Evolutionary conservation across 64 coral and sea anemone genomes (phyloP).

Genomic region (Trachythela sp.): DNA sequence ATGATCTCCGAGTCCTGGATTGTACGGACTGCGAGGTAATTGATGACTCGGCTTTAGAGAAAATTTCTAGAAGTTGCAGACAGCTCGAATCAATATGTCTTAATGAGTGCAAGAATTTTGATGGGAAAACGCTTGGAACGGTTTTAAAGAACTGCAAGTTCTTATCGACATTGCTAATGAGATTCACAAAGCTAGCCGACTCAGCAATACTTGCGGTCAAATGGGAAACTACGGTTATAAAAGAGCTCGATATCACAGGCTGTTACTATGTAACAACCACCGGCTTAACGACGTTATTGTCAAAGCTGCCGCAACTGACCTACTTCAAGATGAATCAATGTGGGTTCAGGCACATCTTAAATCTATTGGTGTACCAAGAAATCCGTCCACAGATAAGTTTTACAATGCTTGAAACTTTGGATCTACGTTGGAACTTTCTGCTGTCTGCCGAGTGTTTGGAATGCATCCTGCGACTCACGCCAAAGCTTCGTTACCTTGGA

Average conservation of each 20-base stretch:
- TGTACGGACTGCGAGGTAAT: conserved; percentile 81
- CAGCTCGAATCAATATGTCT: conserved; percentile 92
- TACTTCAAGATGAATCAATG: conserved; percentile 99
- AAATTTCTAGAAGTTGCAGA: conserved; percentile 81
- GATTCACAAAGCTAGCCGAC: conserved; percentile 91
- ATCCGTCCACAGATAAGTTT: conserved; percentile 67
- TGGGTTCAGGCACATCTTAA: conserved; percentile 89
- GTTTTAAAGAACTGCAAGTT: conserved; percentile 72
- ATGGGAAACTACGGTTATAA: conserved; percentile 69
- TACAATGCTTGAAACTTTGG: conserved; percentile 75
- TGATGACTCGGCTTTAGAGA: conserved; percentile 72
- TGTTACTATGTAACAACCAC: conserved; percentile 98
- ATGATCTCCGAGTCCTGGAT: conserved; percentile 76
- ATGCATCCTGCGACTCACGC: conserved; percentile 74
- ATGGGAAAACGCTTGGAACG: conserved; percentile 66
- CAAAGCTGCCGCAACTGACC: conserved; percentile 70
- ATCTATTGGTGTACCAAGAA: conserved; percentile 95
- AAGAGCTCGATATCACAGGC: conserved; percentile 95
- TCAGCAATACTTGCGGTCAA: conserved; percentile 77
- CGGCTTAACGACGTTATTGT: conserved; percentile 78
- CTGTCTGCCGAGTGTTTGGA: conserved; percentile 99
- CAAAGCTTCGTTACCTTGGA: conserved; percentile 83
- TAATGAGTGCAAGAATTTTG: conserved; percentile 98
- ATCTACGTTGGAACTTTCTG: conserved; percentile 94
- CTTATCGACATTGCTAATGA: conserved; percentile 77